Evolutionary conservation across 2,888 invertebrate species (phyloP), one percentile per base, ranked within the genome.

Genomic region (Spodoptera picta): DNA sequence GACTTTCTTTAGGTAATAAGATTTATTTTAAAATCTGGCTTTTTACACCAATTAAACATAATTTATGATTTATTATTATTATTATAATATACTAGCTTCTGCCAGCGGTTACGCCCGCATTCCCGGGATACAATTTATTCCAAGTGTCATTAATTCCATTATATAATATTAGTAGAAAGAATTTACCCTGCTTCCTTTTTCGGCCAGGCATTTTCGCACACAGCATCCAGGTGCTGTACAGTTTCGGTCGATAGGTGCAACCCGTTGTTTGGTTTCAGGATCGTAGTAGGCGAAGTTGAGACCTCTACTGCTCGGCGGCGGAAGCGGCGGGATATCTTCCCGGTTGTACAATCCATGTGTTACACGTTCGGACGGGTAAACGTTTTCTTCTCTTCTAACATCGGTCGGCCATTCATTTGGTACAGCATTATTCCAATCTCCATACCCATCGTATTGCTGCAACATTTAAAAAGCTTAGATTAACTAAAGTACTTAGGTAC

Each of bases 131-230:
- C 1, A 19, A 19, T 19, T 19, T 19, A 19, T 2, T 19, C 19
- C 19, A 19, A 19, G 19, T 19, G 19, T 19, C 19, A 19, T 19
- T 19, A 2, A 19, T 19, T 19, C 5, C 4, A 27, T 27, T 27
- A 14, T 27, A 27, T 27, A 27, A 27, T 4, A 27, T 36, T 43
- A 23, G 43, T 27, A 14, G n/a, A 24, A n/a, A 41, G 7, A 49
- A 89, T 95, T 89, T 93, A 97, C 97, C 83, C 97, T 95, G 66
- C 95, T 96, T 85, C 98, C 98, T 91, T 98, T 98, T 90, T 98
- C 98, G 1, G 98, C 98, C 75, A 97, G 97, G 90, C 98, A 98
- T 95, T 98, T 98, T 0, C 98, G 98, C 46, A 96, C 95, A 83
- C 98, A 98, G 80, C 96, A 96, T 62, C 96, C 97, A 0, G 96